A percentile compares a stretch with the other conserved stretches of the same genome.
Conservation (phyloP, 53 echinoderm and acorn worm genomes). For the Paracentrotus lividus region DNA sequence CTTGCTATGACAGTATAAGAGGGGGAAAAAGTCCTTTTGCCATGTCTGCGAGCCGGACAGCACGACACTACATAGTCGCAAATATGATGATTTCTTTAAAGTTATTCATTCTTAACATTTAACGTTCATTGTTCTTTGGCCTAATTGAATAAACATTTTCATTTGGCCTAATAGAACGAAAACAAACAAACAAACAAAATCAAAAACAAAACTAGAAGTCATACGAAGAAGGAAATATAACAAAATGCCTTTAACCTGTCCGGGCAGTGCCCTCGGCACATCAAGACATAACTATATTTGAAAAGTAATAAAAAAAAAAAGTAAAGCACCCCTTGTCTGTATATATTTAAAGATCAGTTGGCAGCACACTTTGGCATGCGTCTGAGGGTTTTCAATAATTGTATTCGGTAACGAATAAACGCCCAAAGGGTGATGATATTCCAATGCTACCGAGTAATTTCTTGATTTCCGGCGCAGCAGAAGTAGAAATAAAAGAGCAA, state of each 20-base stretch:
- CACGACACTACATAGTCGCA: too few relatives aligned
- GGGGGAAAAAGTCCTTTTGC: too few relatives aligned
- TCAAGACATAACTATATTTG: not conserved
- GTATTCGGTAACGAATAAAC: slow-evolving; percentile 56
- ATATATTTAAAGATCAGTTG: slow-evolving; percentile 43
- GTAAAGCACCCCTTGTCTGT: not conserved
- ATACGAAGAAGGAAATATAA: not conserved
- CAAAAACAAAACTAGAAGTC: not conserved
- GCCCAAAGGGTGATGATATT: slow-evolving; percentile 58
- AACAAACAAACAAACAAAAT: too few relatives aligned
- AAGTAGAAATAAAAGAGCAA: slow-evolving; percentile 24
- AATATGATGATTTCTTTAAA: too few relatives aligned
- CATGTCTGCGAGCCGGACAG: too few relatives aligned
- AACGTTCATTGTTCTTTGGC: too few relatives aligned
- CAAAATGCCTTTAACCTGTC: not conserved
- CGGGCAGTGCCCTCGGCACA: slow-evolving; percentile 14
- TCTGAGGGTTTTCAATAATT: slow-evolving; percentile 53
- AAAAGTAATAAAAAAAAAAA: not conserved
- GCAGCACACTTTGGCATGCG: not conserved
- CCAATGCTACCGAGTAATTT: slow-evolving; percentile 58
- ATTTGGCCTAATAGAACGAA: too few relatives aligned
- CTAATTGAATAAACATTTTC: too few relatives aligned
- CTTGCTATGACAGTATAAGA: too few relatives aligned
- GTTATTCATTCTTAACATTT: too few relatives aligned
- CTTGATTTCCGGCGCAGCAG: slow-evolving; percentile 11